Base-by-base conservation (phyloP, 2,888 invertebrate genomes). In the Habroteleia sp. region DNA sequence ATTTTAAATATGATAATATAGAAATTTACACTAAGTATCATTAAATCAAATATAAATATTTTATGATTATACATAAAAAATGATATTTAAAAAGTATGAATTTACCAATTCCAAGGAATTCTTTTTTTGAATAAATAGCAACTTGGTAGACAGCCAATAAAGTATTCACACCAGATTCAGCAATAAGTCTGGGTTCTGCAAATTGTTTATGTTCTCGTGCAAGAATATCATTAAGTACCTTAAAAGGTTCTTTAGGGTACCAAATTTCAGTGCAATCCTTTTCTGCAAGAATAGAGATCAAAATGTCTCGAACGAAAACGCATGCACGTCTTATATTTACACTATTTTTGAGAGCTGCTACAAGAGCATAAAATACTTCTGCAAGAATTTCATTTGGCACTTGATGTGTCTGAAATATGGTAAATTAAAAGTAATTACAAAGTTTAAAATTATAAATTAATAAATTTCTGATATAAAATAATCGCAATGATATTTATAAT, bases 221-320 rank as follows among this genome's bases (percentile, higher is more conserved):
- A 17, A 96, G 87, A 20, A 96, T 88, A 0, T 91, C 90, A 5
- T 90, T 89, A 2, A 99, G 90, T 83, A 95, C 90, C 41, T 91
- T 89, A 87, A 95, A 91, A 0, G 98, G 97, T 72, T 97, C 91
- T 41, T 92, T 90, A n/a, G 96, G 93, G 10, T 91, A 89, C 95
- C 96, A 97, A 69, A 96, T 91, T 71, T 97, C 96, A 80, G 93
- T 93, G 2, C 99, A 88, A 86, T 98, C 96, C 87, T 94, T 92
- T 8, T 95, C 96, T 85, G 94, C 93, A 33, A 99, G 89, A 83
- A 94, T 94, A 1, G 95, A 93, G 60, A 99, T 91, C 54, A 98
- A 92, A 83, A 96, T 94, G 86, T 99, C 98, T 54, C 95, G 90
- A 0, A 98, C 92, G 89, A 99, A 97, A 63, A 90, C 89, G 62